Evolutionary conservation across 2,113 vertebrate genomes (phyloP), one percentile per base, ranked within the genome.

Genomic region (Abramis brama): DNA sequence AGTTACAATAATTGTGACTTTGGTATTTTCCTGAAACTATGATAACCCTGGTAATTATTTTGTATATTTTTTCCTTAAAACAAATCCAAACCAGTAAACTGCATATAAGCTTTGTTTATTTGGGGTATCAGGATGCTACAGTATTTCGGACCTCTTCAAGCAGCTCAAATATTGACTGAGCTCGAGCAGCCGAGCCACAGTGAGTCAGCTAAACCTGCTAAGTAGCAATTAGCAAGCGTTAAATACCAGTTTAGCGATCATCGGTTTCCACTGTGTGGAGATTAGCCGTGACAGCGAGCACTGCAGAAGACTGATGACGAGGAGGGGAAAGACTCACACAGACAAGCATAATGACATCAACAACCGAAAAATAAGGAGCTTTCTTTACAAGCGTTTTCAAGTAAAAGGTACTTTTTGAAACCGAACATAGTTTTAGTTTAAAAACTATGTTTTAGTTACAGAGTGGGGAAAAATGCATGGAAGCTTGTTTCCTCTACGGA

Each of bases 291-390:
- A 87, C 88, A 86, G 85, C n/a, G 5, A 71, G 60, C 23, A 45
- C 4, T 55, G 57, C 39, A 68, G 59, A 85, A 73, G 88, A 89
- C 71, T 78, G 85, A 89, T 87, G 88, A 57, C 74, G 33, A 2
- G 47, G 74, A 79, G 73, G 52, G 2, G 36, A 79, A 25, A 64
- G 39, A 55, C 33, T 62, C 57, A 50, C 47, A 21, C 15, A 70
- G 73, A 82, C 17, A 17, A 45, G 23, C 2, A 13, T 59, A 59
- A 79, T 23, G 39, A 23, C n/a, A 52, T 10, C 5, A 82, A 9
- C 4, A 6, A 1, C 21, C n/a, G 30, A 50, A 62, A 57, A 45
- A 25, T 15, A 62, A 81, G 17, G 33, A 45, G 23, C 36, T 52
- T 55, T 19, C 6, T 76, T 21, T 23, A 39, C 21, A 36, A 71